Conservation (phyloP, 2,888 invertebrate species). For the Griposia aprilina region DNA sequence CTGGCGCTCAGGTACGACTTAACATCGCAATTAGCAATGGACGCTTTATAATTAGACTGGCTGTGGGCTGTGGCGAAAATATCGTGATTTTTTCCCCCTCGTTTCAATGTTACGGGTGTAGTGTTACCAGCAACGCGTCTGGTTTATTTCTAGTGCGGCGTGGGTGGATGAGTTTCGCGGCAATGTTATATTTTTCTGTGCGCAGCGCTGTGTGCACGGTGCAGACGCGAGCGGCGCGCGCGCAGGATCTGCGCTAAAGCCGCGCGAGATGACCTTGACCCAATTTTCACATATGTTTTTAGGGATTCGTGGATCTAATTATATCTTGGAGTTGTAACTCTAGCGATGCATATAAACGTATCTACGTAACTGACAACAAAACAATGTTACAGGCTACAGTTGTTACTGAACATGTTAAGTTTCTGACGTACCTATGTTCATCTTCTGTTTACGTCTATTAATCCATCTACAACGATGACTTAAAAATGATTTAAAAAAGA, state of each 20-base stretch:
- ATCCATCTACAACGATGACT: neutral
- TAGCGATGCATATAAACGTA: slow-evolving; percentile 23
- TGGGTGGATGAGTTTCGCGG: slow-evolving; percentile 79
- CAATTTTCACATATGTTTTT: slow-evolving; percentile 71
- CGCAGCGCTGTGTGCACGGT: slow-evolving; percentile 67
- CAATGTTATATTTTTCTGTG: slow-evolving; percentile 76
- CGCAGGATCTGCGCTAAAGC: slow-evolving; percentile 63
- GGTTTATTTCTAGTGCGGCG: slow-evolving; percentile 87
- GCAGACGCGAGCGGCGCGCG: slow-evolving; percentile 64
- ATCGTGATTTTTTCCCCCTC: slow-evolving; percentile 74
- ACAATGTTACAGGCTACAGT: neutral
- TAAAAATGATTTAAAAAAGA: neutral
- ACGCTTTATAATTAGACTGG: slow-evolving; percentile 71
- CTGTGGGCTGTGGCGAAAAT: slow-evolving; percentile 72
- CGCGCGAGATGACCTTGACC: slow-evolving; percentile 86
- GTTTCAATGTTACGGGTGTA: slow-evolving; percentile 86
- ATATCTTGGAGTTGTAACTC: slow-evolving; percentile 49
- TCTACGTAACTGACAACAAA: slow-evolving; percentile 18
- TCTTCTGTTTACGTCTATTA: slow-evolving; percentile 14
- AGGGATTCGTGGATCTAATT: slow-evolving; percentile 60
- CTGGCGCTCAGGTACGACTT: slow-evolving; percentile 75
- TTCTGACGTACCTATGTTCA: neutral
- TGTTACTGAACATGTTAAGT: neutral
- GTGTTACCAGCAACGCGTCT: slow-evolving; percentile 86
- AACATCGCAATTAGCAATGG: slow-evolving; percentile 68